Evolutionary conservation across 30 jellyfish, hydroid and myxozoan genomes (phyloP), one percentile per base, ranked within the genome.

Genomic region (Turritopsis dohrnii): DNA sequence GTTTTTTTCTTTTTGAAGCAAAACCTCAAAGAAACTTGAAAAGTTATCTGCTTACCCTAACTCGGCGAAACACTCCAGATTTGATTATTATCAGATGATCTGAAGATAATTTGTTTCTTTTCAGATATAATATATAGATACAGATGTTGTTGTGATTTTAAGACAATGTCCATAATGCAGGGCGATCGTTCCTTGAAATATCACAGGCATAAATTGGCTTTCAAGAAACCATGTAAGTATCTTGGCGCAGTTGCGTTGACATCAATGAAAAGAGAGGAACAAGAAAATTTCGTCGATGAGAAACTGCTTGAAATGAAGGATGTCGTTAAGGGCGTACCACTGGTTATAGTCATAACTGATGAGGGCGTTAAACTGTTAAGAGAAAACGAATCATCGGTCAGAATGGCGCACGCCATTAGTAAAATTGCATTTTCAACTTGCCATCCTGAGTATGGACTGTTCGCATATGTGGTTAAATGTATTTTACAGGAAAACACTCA

Each of bases 341-440:
- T 92, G 18, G 86, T 92, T 21, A 16, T 92, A 29, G 86, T 74
- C 28, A 84, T 92, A 0, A 79, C 96, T 54, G 75, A 90, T 30
- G 89, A 84, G 29, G 98, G 98, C 21, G 88, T 87, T 81, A 92
- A 92, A 53, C 86, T 86, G 9, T 79, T 79, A 23, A 94, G 87
- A 52, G 95, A 92, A 53, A 84, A 82, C 18, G 96, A 85, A 88
- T 84, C 82, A 25, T 96, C 91, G 28, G 97, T 91, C 30, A 91
- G 87, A 81, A 83, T 91, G 94, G 97, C 97, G 23, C 97, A 91
- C 83, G 90, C 94, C 28, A 91, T 91, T 17, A 83, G 88, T 76
- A 79, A 86, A 72, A 83, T 87, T 21, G 96, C 96, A 20, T 91
- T 87, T 82, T 92, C 98, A 21, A 87, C 96, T 8, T 92, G 98